Evolutionary conservation across 2,888 invertebrate genomes (phyloP), one percentile per base, ranked within the genome.

Genomic region (Cataglyphis livida): DNA sequence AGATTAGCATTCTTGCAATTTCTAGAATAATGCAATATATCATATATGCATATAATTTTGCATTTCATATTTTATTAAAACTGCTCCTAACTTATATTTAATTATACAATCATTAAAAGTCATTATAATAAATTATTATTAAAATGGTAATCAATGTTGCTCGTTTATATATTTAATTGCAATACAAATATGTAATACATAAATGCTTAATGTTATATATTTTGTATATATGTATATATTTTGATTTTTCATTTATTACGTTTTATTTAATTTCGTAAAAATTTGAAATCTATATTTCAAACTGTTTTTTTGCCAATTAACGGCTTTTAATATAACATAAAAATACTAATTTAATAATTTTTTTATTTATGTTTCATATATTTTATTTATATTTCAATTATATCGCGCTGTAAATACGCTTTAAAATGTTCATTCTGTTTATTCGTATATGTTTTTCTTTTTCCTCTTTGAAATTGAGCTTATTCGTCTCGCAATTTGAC

Each of bases 391-490:
- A 28, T 28, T 28, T 28, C 28, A 28, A 28, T 64, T 74, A 73
- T 61, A 21, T 32, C 9, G 6, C 12, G 7, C 21, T 48, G 3
- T 18, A 75, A 75, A 75, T 64, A 51, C 21, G 21, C 25, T 64
- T 3, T 35, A 18, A 62, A 62, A 35, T 18, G 35, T n/a, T 32
- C 35, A 38, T 51, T 64, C 35, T 51, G 5, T 75, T 75, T 64
- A 64, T 64, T 35, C 10, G n/a, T 25, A 21, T 12, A 7, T 64
- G n/a, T n/a, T n/a, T 21, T 64, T 75, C 18, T n/a, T 6, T 75
- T 75, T 25, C 25, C 38, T 57, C 15, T 35, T 64, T 64, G 62
- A 25, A 75, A 64, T 38, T 35, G 62, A 51, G 21, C 18, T 51
- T 64, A 51, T n/a, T n/a, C 10, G 35, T 12, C 51, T 38, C 7